Percentiles rank a stretch among this genome's conserved stretches.
These are phyloP conservation scores for Solea solea DNA, from an alignment of 2,113 vertebrate genomes.

Conservation along the genomic window DNA sequence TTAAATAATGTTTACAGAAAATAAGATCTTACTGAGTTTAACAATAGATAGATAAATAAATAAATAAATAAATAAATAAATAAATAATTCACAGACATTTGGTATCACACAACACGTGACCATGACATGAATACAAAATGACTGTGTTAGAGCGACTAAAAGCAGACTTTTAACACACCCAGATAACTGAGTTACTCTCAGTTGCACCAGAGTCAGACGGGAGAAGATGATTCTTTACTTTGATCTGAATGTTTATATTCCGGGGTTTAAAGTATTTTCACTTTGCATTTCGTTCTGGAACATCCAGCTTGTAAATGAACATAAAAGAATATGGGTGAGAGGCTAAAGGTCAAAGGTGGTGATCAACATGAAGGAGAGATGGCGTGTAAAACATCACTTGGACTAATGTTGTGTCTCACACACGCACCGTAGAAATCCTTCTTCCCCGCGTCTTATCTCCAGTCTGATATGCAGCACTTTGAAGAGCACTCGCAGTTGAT, in stretches of 20 bases:
- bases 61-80: too few relatives aligned
- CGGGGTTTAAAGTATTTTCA: slow-evolving; percentile 3
- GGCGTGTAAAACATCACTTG: slow-evolving; percentile 65
- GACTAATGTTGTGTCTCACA: slow-evolving; percentile 59
- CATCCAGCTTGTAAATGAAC: slow-evolving; percentile 2
- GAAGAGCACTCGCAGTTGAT: slow-evolving; percentile 56
- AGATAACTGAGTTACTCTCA: too few relatives aligned
- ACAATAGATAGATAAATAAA: too few relatives aligned
- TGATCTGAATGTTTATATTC: not conserved
- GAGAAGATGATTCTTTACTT: not conserved
- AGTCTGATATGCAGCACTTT: slow-evolving; percentile 68
- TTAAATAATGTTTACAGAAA: too few relatives aligned
- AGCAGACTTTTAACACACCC: too few relatives aligned
- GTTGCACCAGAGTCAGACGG: too few relatives aligned
- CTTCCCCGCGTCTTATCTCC: slow-evolving; percentile 68
- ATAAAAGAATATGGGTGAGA: not conserved
- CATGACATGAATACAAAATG: too few relatives aligned
- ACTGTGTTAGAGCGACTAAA: too few relatives aligned
- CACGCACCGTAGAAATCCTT: slow-evolving; percentile 45
- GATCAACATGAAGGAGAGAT: slow-evolving; percentile 28
- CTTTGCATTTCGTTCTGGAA: not conserved
- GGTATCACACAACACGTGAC: too few relatives aligned
- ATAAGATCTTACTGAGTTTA: too few relatives aligned
- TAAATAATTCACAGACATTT: too few relatives aligned
- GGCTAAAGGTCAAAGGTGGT: slow-evolving; percentile 14